Percentiles rank a stretch among this genome's conserved stretches.
Evolutionary conservation across 2,888 invertebrate species (phyloP).

Genomic region (Drosophila cognata): DNA sequence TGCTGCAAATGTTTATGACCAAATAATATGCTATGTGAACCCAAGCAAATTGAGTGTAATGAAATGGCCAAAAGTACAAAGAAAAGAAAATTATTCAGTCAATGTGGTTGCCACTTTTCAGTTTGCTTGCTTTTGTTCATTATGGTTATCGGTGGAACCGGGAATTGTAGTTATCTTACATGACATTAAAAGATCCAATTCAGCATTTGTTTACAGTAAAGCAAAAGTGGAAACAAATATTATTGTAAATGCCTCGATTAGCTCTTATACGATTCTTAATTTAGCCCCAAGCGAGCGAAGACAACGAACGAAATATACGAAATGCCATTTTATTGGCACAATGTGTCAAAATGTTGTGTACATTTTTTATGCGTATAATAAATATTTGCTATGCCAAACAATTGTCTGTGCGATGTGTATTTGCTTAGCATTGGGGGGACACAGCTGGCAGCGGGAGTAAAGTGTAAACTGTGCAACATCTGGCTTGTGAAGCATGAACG

Average conservation of each 20-base stretch:
- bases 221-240: neutral
- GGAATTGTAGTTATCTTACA: neutral
- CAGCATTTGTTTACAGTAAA: neutral
- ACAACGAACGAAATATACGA: constrained; percentile 64
- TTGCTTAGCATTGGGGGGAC: constrained; percentile 60
- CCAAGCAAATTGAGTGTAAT: constrained; percentile 65
- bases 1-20: constrained; percentile 60
- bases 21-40: constrained; percentile 60
- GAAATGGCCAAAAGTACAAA: constrained; percentile 42
- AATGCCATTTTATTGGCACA: constrained; percentile 76
- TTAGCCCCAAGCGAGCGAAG: neutral
- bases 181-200: neutral
- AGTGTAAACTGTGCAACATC: constrained; percentile 28
- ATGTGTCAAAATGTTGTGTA: constrained; percentile 73
- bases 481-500: constrained; percentile 5
- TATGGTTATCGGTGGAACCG: neutral
- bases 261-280: neutral
- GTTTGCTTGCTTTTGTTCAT: neutral
- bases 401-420: constrained; percentile 21
- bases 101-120: constrained; percentile 1
- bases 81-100: neutral
- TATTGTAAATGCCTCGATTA: neutral
- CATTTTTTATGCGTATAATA: constrained; percentile 71
- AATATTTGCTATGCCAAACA: constrained; percentile 37
- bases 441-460: constrained; percentile 14